Percentiles rank a stretch among this genome's conserved stretches.
Conservation (phyloP, 2,113 vertebrate species). For the Lepisosteus osseus region DNA sequence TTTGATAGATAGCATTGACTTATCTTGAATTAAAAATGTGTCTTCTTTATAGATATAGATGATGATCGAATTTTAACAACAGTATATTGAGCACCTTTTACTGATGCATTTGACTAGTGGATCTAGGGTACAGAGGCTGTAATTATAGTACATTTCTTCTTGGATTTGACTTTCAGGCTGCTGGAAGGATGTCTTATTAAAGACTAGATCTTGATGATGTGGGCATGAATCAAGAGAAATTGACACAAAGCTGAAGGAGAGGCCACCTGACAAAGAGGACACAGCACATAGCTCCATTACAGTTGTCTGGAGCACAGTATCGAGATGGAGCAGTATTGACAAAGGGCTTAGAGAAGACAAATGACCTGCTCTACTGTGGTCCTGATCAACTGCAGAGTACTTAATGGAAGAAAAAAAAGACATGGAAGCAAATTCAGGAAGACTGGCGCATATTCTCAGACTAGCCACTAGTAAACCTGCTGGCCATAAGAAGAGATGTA, state of each 20-base stretch:
- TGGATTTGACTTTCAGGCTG: not conserved
- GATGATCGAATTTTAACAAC: too few relatives aligned
- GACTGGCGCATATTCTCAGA: not conserved
- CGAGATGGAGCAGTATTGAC: slow-evolving; percentile 20
- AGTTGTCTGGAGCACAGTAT: not conserved
- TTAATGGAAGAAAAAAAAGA: not conserved
- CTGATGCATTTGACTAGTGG: not conserved
- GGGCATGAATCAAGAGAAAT: slow-evolving; percentile 7
- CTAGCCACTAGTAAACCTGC: not conserved
- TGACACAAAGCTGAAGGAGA: slow-evolving; percentile 6
- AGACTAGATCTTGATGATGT: not conserved
- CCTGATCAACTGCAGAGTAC: slow-evolving; percentile 16
- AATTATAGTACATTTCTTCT: not conserved
- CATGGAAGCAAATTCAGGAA: not conserved
- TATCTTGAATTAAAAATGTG: too few relatives aligned
- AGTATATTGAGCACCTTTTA: too few relatives aligned
- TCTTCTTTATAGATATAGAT: too few relatives aligned
- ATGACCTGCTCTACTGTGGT: not conserved
- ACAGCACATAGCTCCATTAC: slow-evolving; percentile 16
- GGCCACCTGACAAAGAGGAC: not conserved
- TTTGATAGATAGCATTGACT: too few relatives aligned
- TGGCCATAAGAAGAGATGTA: too few relatives aligned
- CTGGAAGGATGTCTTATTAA: not conserved
- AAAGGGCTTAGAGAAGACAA: slow-evolving; percentile 23
- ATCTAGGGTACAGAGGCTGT: not conserved